These are phyloP conservation scores for Caenorhabditis panamensis DNA, from an alignment of 2,888 invertebrate genomes.

Conservation along the genomic window DNA sequence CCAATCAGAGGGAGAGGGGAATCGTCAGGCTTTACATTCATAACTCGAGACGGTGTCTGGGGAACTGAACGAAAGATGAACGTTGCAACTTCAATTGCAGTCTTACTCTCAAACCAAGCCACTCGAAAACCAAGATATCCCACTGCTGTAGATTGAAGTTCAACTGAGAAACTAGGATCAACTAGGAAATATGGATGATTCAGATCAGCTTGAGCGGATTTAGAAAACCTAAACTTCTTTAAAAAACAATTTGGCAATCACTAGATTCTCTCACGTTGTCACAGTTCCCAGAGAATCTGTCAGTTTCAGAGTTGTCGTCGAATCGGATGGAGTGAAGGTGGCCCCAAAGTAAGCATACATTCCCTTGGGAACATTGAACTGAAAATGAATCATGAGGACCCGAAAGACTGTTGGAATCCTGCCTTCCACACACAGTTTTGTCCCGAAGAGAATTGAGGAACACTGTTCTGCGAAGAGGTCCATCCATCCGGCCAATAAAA, in stretches of 20 bases:
- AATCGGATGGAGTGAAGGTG: neutral
- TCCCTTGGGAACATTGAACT: constrained; percentile 11
- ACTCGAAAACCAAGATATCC: constrained; percentile 7
- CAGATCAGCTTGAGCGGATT: neutral
- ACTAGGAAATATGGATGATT: constrained; percentile 12
- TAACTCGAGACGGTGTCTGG: neutral
- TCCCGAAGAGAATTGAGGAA: neutral
- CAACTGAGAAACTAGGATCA: neutral
- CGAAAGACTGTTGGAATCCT: neutral
- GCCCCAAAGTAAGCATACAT: constrained; percentile 20
- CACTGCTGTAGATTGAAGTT: neutral
- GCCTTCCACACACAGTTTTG: constrained; percentile 17
- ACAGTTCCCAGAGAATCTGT: constrained; percentile 5
- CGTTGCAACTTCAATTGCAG: neutral
- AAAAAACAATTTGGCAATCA: neutral
- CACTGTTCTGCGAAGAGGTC: neutral
- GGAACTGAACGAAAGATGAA: neutral
- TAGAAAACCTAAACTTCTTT: neutral
- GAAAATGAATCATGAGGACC: neutral
- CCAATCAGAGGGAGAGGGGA: neutral
- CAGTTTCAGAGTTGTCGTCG: neutral
- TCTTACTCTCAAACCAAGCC: constrained; percentile 7
- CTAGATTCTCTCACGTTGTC: neutral
- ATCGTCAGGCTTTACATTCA: neutral
- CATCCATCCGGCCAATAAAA: constrained; percentile 13